Evolutionary conservation across 2,113 vertebrate species (phyloP).

Genomic region (Oreamnos americanus): DNA sequence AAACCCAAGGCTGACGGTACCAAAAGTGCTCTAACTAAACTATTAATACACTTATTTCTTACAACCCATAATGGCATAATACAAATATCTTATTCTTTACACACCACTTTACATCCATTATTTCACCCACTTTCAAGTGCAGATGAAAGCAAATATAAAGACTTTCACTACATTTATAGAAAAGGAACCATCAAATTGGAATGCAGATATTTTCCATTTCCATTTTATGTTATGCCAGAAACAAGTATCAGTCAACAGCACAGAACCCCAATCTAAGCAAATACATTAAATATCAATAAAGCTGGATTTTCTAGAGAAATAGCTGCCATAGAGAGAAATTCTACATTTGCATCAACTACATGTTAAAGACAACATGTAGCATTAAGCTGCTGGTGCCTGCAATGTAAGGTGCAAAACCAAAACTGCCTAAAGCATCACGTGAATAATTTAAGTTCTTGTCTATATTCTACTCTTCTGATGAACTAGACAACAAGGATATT

Average conservation of each 20-base stretch:
- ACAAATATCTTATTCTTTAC: not conserved
- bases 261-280: not conserved
- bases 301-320: not conserved
- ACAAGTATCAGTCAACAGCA: not conserved
- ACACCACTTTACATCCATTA: not conserved
- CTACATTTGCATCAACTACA: not conserved
- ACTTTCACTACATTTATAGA: not conserved
- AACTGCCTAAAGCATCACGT: not conserved
- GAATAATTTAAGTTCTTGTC: conserved; percentile 12
- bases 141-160: not conserved
- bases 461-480: not conserved
- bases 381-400: not conserved
- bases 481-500: conserved; percentile 29
- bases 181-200: not conserved
- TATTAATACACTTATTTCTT: not conserved
- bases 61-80: not conserved
- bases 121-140: not conserved
- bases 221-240: not conserved
- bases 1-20: not conserved
- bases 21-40: not conserved
- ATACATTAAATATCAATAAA: not conserved
- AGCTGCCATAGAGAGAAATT: not conserved
- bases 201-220: not conserved
- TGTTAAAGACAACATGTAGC: not conserved
- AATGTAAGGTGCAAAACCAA: not conserved